These are phyloP conservation scores for Trachymyrmex septentrionalis DNA, from an alignment of 1,140 invertebrate genomes.

Conservation along the genomic window DNA sequence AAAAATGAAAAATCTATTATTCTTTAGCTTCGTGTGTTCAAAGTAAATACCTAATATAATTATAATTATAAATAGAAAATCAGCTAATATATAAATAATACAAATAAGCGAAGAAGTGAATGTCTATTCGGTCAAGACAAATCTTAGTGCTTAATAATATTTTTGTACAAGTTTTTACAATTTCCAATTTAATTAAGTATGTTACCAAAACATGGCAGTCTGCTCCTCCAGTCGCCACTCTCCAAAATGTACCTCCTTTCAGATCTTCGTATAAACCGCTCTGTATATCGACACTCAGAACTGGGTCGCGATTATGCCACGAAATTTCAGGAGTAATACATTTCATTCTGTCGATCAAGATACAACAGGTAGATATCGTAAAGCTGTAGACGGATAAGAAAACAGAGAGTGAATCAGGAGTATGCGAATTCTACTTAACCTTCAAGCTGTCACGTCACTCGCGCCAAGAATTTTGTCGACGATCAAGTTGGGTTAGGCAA, in stretches of 20 bases:
- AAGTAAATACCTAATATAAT: background rate
- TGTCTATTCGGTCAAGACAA: too few relatives aligned
- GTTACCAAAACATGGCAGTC: slow-evolving; percentile 95
- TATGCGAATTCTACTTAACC: too few relatives aligned
- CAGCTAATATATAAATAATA: too few relatives aligned
- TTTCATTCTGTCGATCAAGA: slow-evolving; percentile 90
- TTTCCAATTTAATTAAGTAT: too few relatives aligned
- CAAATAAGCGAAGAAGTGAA: too few relatives aligned
- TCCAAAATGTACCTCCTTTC: slow-evolving; percentile 88
- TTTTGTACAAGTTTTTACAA: too few relatives aligned
- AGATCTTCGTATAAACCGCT: slow-evolving; percentile 83
- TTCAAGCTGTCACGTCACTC: slow-evolving; percentile 29
- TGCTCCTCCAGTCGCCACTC: slow-evolving; percentile 96
- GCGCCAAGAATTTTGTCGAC: slow-evolving; percentile 48
- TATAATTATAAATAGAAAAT: background rate
- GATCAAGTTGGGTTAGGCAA: background rate
- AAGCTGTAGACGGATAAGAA: too few relatives aligned
- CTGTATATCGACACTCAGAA: slow-evolving; percentile 96
- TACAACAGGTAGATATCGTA: slow-evolving; percentile 62
- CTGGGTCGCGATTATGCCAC: slow-evolving; percentile 98
- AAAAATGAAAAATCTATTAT: background rate
- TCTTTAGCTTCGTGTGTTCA: background rate
- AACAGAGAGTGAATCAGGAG: too few relatives aligned
- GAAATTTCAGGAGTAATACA: slow-evolving; percentile 98
- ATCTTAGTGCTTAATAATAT: too few relatives aligned